phyloP scores from a whole-genome alignment of 2,113 vertebrate species.

The Thinocorus orbignyianus region DNA sequence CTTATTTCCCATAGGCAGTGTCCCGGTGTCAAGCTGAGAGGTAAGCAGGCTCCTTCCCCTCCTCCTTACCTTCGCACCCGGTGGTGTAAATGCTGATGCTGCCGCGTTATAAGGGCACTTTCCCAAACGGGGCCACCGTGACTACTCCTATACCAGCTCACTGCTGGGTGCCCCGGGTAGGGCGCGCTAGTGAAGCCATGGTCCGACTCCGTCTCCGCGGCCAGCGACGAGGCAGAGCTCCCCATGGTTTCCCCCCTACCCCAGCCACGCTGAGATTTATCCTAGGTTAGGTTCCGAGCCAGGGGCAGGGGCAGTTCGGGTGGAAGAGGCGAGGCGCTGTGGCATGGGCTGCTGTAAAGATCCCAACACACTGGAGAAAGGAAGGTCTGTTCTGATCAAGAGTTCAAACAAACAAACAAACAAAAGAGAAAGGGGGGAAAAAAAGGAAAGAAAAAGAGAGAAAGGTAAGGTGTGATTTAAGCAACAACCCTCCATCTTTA shows the following conservation, averaged over 20 bases:
- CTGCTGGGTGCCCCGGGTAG: conserved; percentile 82
- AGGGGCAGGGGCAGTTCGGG: conserved; percentile 40
- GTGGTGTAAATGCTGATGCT: conserved; percentile 80
- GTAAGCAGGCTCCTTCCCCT: conserved; percentile 23
- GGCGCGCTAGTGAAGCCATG: conserved; percentile 86
- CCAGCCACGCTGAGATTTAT: conserved; percentile 48
- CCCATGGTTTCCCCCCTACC: conserved; percentile 83
- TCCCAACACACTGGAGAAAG: conserved; percentile 62
- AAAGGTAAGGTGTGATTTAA: conserved; percentile 65
- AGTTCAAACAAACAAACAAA: not conserved
- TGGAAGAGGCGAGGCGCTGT: conserved; percentile 9
- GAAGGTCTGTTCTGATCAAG: conserved; percentile 61
- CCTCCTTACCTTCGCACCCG: conserved; percentile 90
- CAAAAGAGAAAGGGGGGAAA: not conserved
- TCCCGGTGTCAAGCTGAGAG: not conserved
- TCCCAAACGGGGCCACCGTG: conserved; percentile 87
- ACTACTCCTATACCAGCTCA: conserved; percentile 90
- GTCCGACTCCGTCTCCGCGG: conserved; percentile 92
- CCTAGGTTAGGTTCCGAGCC: conserved; percentile 74
- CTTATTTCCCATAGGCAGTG: not conserved
- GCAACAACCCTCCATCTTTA: not conserved
- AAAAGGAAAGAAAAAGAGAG: conserved; percentile 60
- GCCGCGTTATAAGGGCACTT: conserved; percentile 84
- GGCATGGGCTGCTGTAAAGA: conserved; percentile 69
- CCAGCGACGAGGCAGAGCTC: conserved; percentile 95